Evolutionary conservation across 2,888 invertebrate genomes (phyloP), one percentile per base, ranked within the genome.

Genomic region (Ophonus ardosiacus): DNA sequence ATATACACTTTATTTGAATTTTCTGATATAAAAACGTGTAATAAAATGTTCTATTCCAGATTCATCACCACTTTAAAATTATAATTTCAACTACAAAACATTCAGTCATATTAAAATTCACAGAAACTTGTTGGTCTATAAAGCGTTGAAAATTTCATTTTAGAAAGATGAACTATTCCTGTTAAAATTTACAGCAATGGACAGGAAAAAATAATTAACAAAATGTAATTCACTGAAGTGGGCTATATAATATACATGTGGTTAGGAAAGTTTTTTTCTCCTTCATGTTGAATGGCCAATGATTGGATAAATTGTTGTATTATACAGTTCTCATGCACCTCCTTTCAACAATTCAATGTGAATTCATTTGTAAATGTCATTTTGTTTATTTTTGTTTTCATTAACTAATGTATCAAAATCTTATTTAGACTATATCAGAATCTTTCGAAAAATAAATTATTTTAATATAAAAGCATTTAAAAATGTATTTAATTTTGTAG

Each of bases 191-290:
- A 68, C 15, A 31, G 68, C 38, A 15, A 38, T 31, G 15, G 24
- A 24, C 68, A 68, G 68, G 68, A 68, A 68, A 68, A 68, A 38
- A 68, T 68, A 68, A 68, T 68, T 68, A 68, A 68, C 68, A 68
- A 68, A 68, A 68, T 38, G 24, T 68, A 68, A 68, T 68, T 68
- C 68, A 68, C 31, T 68, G 31, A 68, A 68, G n/a, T 68, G 68
- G 24, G 31, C 38, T 68, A 24, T 17, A 68, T 31, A 68, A 68
- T 43, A 17, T 74, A 74, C 71, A 74, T 74, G 71, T 74, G 71
- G 18, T 74, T 71, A 71, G 21, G 71, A 71, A 43, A 17, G 40
- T 71, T 71, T 74, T 74, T 68, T 74, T 43, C 43, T 74, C 17
- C 40, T 74, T 74, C 43, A 68, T 74, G 43, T 10, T 18, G 43